phyloP scores from a whole-genome alignment of 2,113 vertebrate species.

The Hylia prasina region DNA sequence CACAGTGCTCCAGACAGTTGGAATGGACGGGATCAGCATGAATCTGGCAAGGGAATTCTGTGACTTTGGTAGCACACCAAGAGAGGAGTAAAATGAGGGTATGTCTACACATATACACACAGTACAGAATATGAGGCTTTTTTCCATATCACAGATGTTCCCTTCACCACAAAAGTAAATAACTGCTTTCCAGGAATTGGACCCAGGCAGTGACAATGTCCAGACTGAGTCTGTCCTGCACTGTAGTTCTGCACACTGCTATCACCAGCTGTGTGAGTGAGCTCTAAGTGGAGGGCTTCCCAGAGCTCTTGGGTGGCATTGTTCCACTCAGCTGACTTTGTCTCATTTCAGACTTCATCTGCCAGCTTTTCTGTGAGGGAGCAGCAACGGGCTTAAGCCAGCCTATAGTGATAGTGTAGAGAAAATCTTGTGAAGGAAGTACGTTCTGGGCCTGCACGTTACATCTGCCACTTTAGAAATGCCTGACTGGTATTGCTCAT shows the following conservation, averaged over 20 bases:
- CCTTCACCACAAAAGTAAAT: background rate
- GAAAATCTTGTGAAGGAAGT: background rate
- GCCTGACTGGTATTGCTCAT: background rate
- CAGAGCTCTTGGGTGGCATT: accelerated
- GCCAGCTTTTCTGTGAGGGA: background rate
- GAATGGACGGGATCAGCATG: background rate
- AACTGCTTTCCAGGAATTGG: background rate
- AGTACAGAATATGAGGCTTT: background rate
- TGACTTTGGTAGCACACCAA: background rate
- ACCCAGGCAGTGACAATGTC: no score
- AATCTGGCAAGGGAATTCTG: background rate
- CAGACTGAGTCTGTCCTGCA: background rate
- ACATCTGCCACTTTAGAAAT: background rate
- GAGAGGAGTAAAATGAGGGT: background rate
- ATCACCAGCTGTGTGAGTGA: background rate
- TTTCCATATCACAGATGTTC: background rate
- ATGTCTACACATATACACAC: background rate
- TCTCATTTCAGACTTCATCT: background rate
- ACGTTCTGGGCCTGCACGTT: accelerated
- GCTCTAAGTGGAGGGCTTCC: background rate
- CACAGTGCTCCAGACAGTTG: background rate
- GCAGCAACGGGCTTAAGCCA: background rate
- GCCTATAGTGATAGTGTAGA: background rate
- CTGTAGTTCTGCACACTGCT: background rate
- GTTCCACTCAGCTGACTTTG: background rate